Conservation (phyloP, 1,140 invertebrate species). For the Panagrolaimus sp. region DNA sequence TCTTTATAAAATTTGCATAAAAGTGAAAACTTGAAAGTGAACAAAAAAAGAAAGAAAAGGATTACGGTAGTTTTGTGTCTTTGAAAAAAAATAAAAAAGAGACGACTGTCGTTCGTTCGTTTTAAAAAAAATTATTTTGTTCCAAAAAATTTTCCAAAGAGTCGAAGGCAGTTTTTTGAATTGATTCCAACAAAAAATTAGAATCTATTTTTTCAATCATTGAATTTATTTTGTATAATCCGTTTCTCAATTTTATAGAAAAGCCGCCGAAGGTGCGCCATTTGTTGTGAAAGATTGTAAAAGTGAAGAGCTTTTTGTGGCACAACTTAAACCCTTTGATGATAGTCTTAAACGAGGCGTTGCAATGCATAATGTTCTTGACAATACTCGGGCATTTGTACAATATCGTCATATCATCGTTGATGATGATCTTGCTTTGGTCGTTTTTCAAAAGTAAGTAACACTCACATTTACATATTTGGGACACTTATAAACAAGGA, state of each 20-base stretch:
- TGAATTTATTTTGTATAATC: no score
- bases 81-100: background rate
- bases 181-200: no score
- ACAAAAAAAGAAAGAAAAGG: background rate
- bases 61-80: background rate
- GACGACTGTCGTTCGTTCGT: background rate
- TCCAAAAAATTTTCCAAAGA: no score
- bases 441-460: conserved; percentile 75
- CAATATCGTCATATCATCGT: conserved; percentile 84
- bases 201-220: no score
- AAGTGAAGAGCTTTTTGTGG: conserved; percentile 46
- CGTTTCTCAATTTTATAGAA: conserved; percentile 36
- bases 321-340: conserved; percentile 54
- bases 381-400: conserved; percentile 71
- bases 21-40: background rate
- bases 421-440: conserved; percentile 72
- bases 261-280: conserved; percentile 46
- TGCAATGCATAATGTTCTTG: conserved; percentile 68
- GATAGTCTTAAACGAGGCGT: conserved; percentile 38
- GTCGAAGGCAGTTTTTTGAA: no score
- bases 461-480: no score
- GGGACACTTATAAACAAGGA: no score
- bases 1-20: no score
- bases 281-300: conserved; percentile 48
- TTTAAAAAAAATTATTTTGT: background rate